These are phyloP conservation scores for Phanerotoma sp. DNA, from an alignment of 2,888 invertebrate species.

Conservation along the genomic window DNA sequence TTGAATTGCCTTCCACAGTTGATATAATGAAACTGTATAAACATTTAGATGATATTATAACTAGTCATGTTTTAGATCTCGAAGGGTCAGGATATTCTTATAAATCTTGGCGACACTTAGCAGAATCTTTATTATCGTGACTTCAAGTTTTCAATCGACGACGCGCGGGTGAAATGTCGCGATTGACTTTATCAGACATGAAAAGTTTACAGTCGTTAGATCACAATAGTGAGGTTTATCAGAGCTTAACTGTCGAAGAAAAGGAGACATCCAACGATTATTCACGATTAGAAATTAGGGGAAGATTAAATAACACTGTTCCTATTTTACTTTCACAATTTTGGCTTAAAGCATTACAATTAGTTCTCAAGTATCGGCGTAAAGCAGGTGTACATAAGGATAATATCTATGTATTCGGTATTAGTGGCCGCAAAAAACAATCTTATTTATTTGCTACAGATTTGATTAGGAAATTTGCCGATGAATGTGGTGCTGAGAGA, in stretches of 20 bases:
- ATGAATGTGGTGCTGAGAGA: conserved; percentile 23
- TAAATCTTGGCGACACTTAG: conserved; percentile 10
- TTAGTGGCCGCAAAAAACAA: conserved; percentile 19
- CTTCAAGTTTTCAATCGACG: conserved; percentile 21
- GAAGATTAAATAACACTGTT: conserved; percentile 24
- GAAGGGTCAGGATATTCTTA: no score
- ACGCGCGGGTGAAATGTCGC: conserved; percentile 20
- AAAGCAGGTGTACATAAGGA: conserved; percentile 8
- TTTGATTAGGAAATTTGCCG: conserved; percentile 25
- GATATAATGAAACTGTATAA: no score
- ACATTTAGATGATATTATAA: no score
- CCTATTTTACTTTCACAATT: conserved; percentile 21
- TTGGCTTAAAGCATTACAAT: neutral
- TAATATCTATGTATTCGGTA: conserved; percentile 27
- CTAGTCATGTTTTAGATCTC: no score
- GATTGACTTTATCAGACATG: conserved; percentile 12
- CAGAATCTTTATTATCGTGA: neutral
- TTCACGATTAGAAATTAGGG: conserved; percentile 20
- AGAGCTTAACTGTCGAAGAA: conserved; percentile 12
- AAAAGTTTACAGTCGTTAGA: neutral
- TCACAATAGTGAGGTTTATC: conserved; percentile 11
- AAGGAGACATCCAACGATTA: conserved; percentile 16
- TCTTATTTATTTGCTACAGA: conserved; percentile 27
- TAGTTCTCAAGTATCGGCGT: conserved; percentile 17
- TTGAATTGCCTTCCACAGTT: no score